phyloP scores from a whole-genome alignment of 2,888 invertebrate species.

The Nemurella pictetii region DNA sequence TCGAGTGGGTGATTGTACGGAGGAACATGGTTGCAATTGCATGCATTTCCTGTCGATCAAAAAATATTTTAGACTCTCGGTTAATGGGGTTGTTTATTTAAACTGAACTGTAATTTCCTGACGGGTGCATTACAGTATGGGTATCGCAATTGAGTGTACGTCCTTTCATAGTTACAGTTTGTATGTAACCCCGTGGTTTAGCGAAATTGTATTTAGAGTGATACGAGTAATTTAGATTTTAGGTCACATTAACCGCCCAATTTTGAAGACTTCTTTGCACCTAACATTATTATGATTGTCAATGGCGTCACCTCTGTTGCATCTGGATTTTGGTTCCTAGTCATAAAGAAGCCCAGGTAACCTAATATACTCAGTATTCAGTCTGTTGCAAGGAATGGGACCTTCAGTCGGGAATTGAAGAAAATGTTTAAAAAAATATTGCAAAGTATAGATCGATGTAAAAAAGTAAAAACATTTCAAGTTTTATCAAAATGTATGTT shows the following conservation, averaged over 20 bases:
- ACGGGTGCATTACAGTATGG: neutral
- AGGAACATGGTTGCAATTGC: too few species aligned
- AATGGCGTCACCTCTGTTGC: neutral
- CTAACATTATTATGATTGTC: neutral
- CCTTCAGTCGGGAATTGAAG: neutral
- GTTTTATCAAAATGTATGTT: slow-evolving; percentile 23
- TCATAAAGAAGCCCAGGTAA: slow-evolving; percentile 1
- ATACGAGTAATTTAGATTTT: neutral
- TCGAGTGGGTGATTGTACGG: too few species aligned
- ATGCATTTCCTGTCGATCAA: neutral
- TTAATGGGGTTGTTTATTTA: neutral
- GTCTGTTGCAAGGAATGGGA: slow-evolving; percentile 15
- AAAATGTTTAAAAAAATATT: neutral
- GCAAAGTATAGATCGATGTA: neutral
- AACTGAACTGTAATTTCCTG: neutral
- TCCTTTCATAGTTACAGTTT: neutral
- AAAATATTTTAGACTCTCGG: neutral
- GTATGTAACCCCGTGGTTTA: neutral
- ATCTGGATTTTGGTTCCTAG: slow-evolving; percentile 1
- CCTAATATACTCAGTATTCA: slow-evolving; percentile 32
- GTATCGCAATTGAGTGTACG: neutral
- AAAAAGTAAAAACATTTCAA: neutral
- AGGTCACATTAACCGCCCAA: neutral
- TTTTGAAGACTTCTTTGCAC: neutral
- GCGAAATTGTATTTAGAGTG: neutral